Percentiles rank a stretch among this genome's conserved stretches.
phyloP scores from a whole-genome alignment of 2,113 vertebrate species.

The Camelus dromedarius region DNA sequence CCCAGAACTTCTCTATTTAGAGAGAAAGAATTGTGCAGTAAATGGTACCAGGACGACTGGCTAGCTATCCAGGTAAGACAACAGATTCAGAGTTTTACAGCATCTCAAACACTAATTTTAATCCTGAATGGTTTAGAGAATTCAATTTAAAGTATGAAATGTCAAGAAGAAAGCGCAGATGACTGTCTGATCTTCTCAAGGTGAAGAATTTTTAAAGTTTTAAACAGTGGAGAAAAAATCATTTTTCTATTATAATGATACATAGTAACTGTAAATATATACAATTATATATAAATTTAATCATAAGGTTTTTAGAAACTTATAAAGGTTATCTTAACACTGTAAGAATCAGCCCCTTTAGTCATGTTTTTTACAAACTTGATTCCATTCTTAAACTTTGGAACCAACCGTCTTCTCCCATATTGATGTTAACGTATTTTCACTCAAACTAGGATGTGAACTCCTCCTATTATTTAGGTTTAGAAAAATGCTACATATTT shows the following conservation, averaged over 20 bases:
- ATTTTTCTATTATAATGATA: background rate
- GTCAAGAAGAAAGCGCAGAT: background rate
- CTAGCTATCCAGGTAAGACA: background rate
- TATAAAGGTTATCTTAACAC: background rate
- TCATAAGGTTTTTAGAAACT: background rate
- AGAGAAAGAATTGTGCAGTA: background rate
- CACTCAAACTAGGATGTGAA: background rate
- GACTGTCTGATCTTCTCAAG: background rate
- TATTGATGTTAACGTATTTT: too few species aligned
- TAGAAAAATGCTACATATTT: background rate
- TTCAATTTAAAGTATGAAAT: background rate
- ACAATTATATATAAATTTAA: background rate
- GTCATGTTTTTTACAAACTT: background rate
- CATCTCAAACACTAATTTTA: background rate
- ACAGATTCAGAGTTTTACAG: background rate
- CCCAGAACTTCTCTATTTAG: too few species aligned
- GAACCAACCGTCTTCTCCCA: background rate
- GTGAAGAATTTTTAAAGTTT: background rate
- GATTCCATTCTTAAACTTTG: background rate
- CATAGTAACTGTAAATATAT: accelerated
- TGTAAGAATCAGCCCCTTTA: background rate
- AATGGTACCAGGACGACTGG: background rate
- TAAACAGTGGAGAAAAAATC: background rate
- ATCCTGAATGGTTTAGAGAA: background rate
- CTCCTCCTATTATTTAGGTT: background rate